Evolutionary conservation across 1,140 invertebrate genomes (phyloP).

Genomic region (Plutomurus gul): DNA sequence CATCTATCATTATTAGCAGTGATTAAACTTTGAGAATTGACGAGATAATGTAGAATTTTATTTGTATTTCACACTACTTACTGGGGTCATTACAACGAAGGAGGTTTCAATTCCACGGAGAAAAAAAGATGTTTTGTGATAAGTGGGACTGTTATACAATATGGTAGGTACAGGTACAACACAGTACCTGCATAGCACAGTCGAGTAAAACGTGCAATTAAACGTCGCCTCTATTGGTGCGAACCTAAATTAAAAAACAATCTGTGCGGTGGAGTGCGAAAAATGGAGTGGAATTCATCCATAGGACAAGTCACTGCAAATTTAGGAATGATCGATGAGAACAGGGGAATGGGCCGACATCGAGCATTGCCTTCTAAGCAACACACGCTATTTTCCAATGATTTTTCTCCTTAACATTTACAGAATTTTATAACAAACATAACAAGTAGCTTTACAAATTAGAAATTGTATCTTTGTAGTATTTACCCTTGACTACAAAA

Average conservation of each 20-base stretch:
- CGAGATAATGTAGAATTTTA: constrained; percentile 11
- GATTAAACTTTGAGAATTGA: constrained; percentile 5
- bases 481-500: no score
- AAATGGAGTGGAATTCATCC: neutral
- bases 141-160: neutral
- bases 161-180: no score
- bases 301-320: neutral
- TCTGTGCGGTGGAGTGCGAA: neutral
- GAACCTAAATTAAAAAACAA: no score
- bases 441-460: no score
- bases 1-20: constrained; percentile 11
- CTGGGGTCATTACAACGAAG: neutral
- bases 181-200: no score
- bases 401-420: neutral
- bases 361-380: neutral
- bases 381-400: constrained; percentile 12
- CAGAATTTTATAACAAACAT: neutral
- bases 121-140: neutral
- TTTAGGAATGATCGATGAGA: constrained; percentile 7
- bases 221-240: no score
- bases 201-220: no score
- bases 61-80: constrained; percentile 7
- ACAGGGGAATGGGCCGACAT: neutral
- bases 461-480: no score
- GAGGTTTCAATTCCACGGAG: neutral